phyloP scores from a whole-genome alignment of 2,888 invertebrate species.

The Agrotis puta region DNA sequence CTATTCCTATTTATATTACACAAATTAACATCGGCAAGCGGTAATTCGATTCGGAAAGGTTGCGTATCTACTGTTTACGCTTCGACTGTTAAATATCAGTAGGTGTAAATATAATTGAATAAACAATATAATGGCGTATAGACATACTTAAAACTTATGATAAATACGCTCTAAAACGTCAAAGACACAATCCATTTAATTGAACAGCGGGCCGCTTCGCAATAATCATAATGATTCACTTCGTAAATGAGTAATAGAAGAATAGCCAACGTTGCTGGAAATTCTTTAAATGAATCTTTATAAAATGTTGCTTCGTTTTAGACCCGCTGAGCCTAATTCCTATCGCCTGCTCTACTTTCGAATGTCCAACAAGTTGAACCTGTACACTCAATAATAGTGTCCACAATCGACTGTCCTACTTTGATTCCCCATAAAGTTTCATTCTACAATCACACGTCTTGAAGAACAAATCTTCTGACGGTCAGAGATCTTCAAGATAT shows the following conservation, averaged over 20 bases:
- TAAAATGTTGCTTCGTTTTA: too few species aligned
- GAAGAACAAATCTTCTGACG: conserved; percentile 23
- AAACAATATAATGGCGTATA: not conserved
- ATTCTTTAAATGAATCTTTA: too few species aligned
- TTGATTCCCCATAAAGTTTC: conserved; percentile 8
- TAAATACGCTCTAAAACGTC: not conserved
- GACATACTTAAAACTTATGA: not conserved
- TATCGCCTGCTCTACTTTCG: conserved; percentile 6
- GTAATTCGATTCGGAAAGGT: conserved; percentile 32
- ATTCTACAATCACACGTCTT: conserved; percentile 8
- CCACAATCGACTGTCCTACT: conserved; percentile 34
- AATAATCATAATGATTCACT: too few species aligned
- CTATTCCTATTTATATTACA: conserved; percentile 25
- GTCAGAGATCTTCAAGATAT: conserved; percentile 41
- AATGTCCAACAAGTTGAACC: conserved; percentile 15
- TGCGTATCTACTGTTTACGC: conserved; percentile 18
- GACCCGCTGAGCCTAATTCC: conserved; percentile 13
- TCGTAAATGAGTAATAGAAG: too few species aligned
- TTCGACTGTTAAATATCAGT: conserved; percentile 6
- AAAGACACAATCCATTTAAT: conserved; percentile 1
- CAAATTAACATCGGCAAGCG: conserved; percentile 26
- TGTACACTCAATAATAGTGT: not conserved
- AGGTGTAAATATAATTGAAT: conserved; percentile 14
- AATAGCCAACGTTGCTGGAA: too few species aligned
- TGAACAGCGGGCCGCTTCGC: not conserved